Percentiles rank a stretch among this genome's conserved stretches.
Evolutionary conservation across 1,140 invertebrate species (phyloP).

Genomic region (Tribolium madens): DNA sequence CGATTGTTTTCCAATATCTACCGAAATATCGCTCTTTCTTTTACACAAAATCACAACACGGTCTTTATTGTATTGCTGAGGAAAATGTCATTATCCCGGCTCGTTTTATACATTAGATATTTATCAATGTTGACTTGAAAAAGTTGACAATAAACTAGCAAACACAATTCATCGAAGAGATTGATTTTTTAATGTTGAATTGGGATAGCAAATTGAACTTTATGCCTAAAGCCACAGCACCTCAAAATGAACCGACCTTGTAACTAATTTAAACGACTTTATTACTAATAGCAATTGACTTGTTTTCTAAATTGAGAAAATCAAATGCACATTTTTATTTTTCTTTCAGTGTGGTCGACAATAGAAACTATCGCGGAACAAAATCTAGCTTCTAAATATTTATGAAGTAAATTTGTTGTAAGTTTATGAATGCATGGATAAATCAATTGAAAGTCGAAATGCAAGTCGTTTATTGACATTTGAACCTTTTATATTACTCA

Average conservation of each 20-base stretch:
- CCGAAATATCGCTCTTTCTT: constrained; percentile 31
- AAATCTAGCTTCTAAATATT: constrained; percentile 17
- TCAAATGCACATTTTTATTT: constrained; percentile 1
- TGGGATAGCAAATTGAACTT: constrained; percentile 4
- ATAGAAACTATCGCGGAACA: constrained; percentile 2
- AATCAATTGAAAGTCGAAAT: constrained; percentile 47
- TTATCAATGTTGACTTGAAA: constrained; percentile 38
- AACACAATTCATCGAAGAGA: constrained; percentile 26
- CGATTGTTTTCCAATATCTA: constrained; percentile 37
- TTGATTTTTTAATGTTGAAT: constrained; percentile 28
- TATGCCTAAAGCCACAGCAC: neutral
- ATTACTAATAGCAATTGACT: constrained; percentile 28
- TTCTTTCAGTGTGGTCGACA: neutral
- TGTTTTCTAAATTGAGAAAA: constrained; percentile 30
- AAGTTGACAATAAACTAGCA: constrained; percentile 24
- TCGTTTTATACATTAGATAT: constrained; percentile 38
- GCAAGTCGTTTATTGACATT: constrained; percentile 54
- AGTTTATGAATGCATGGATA: constrained; percentile 49
- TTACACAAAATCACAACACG: constrained; percentile 40
- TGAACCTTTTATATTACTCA: constrained; percentile 53
- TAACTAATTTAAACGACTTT: constrained; percentile 22
- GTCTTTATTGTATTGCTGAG: constrained; percentile 36
- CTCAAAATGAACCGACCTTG: neutral
- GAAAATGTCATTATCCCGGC: constrained; percentile 33
- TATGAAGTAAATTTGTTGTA: constrained; percentile 40